Evolutionary conservation across 2,888 invertebrate species (phyloP).

Genomic region (Nemotelus pantherinus): DNA sequence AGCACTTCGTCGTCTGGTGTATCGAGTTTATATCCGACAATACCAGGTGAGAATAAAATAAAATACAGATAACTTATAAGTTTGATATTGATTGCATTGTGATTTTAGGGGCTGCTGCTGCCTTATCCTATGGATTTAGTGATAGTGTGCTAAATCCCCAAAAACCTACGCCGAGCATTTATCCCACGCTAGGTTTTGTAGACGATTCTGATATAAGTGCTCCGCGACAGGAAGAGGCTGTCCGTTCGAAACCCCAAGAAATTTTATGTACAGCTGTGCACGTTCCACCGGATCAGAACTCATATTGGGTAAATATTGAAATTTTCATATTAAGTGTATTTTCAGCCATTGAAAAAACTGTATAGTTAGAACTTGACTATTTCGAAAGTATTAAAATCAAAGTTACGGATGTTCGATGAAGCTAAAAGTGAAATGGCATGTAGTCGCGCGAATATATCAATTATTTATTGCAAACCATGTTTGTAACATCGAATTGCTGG

Average conservation of each 20-base stretch:
- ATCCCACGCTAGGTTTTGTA: slow-evolving; percentile 53
- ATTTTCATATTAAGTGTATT: no score
- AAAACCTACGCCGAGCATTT: slow-evolving; percentile 50
- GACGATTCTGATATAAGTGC: slow-evolving; percentile 55
- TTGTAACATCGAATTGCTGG: no score
- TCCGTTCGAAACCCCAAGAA: slow-evolving; percentile 58
- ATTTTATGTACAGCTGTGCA: slow-evolving; percentile 61
- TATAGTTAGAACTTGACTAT: no score
- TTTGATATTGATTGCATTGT: background rate
- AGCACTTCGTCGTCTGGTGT: slow-evolving; percentile 16
- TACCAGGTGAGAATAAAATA: slow-evolving; percentile 28
- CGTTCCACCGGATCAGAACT: slow-evolving; percentile 61
- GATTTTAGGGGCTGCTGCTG: slow-evolving; percentile 24
- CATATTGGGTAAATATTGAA: slow-evolving; percentile 59
- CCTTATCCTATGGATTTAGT: slow-evolving; percentile 41
- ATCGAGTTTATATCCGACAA: slow-evolving; percentile 50
- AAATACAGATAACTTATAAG: background rate
- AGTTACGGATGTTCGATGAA: no score
- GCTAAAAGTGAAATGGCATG: no score
- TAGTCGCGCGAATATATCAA: no score
- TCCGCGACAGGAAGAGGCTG: slow-evolving; percentile 56
- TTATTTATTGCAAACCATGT: no score
- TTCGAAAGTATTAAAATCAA: no score
- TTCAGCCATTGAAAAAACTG: no score
- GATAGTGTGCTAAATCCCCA: slow-evolving; percentile 52